phyloP scores from a whole-genome alignment of 2,113 vertebrate species.

The Mastomys coucha region DNA sequence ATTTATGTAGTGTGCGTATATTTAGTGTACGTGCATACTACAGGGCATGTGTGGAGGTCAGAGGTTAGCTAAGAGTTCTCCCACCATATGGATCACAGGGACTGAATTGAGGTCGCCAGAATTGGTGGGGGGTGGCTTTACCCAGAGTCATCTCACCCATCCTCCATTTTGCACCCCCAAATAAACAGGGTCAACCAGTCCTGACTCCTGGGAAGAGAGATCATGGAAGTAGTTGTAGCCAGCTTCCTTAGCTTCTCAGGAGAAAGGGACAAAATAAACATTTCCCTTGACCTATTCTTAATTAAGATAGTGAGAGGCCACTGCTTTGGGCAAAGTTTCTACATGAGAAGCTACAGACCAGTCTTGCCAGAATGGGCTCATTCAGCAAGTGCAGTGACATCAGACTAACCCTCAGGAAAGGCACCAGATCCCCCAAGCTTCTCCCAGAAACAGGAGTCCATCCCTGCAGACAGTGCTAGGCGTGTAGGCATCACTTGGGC shows the following conservation, averaged over 20 bases:
- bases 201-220: neutral
- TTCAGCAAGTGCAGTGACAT: no score
- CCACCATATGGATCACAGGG: no score
- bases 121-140: neutral
- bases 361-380: neutral
- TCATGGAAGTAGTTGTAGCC: no score
- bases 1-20: neutral
- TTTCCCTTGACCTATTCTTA: neutral
- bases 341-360: neutral
- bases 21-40: neutral
- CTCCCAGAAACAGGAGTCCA: neutral
- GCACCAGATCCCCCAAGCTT: neutral
- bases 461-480: neutral
- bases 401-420: no score
- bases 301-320: neutral
- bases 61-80: neutral
- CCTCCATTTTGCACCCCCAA: neutral
- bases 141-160: neutral
- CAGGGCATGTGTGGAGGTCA: neutral
- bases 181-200: neutral
- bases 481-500: rapidly evolving
- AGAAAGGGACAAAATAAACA: neutral
- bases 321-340: rapidly evolving
- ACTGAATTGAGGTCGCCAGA: neutral
- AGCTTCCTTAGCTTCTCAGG: neutral